Base-by-base conservation (phyloP, 2,888 invertebrate species). In the Neoscelio sp. region DNA sequence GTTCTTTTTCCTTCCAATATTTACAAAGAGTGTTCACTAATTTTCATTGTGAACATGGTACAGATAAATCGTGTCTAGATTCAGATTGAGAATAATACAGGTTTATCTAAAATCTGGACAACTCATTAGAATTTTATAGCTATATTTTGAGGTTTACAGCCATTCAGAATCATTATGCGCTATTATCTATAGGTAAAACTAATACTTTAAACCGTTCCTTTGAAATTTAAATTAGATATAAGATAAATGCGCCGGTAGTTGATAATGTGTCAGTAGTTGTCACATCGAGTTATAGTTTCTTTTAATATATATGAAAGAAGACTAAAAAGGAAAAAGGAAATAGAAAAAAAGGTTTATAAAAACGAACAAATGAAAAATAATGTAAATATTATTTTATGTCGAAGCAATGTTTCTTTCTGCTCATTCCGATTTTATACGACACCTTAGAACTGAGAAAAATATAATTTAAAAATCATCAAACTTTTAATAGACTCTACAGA, bases 191-290 rank as follows among this genome's bases (percentile, higher is more conserved):
- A 23, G 18, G 20, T 6, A 38, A n/a, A n/a, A 30, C 30, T 28
- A 58, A 58, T 58, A 44, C 44, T 44, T 42, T 35, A 10, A 26
- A 48, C 42, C 42, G 42, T 18, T 52, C 33, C 28, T 30, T 67
- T 67, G 30, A 54, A 13, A 67, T 67, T 67, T 5, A 67, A 44
- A 44, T 67, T 8, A 67, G 54, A 44, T 20, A 20, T 1, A 13
- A 50, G 60, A 52, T 42, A 42, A 28, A 26, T 40, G 12, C 23
- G 30, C 10, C 54, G 35, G 67, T 44, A 44, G 54, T 54, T 52
- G 44, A 44, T 67, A 10, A 12, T 13, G 38, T 44, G 65, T 30
- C 52, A 33, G 35, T 64, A 13, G 30, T 30, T 42, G 52, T 67
- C 65, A 52, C 17, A 23, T 50, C 33, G 6, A 12, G 8, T 64